Conservation (phyloP, 2,797 vertebrate species). For the Typhlichthys eigenmanni region DNA sequence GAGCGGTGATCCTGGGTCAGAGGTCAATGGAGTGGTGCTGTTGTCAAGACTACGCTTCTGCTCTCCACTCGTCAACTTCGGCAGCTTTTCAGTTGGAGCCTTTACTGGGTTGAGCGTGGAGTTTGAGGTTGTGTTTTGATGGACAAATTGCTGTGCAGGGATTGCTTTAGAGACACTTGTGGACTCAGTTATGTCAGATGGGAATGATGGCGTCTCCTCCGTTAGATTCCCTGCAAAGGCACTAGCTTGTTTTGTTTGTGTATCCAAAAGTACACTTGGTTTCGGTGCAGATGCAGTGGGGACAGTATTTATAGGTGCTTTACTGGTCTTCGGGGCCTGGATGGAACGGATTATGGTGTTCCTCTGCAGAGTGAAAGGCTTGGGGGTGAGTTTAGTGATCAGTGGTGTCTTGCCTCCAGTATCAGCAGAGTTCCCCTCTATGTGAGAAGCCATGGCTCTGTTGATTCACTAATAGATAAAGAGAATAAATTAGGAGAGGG, state of each 20-base stretch:
- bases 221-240: background rate
- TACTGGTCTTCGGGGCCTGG: conserved; percentile 41
- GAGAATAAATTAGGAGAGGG: background rate
- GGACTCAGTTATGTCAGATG: conserved; percentile 10
- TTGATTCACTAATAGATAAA: conserved; percentile 37
- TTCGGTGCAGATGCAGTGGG: background rate
- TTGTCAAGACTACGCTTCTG: conserved; percentile 11
- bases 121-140: conserved; percentile 13
- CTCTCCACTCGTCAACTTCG: conserved; percentile 24
- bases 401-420: conserved; percentile 51
- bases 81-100: conserved; percentile 17
- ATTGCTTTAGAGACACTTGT: conserved; percentile 1
- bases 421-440: conserved; percentile 40
- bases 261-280: background rate
- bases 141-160: conserved; percentile 12
- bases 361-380: conserved; percentile 83
- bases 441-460: conserved; percentile 58
- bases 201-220: conserved; percentile 17
- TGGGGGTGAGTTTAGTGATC: conserved; percentile 80
- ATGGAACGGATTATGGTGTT: conserved; percentile 61
- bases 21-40: conserved; percentile 14
- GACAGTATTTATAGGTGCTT: background rate
- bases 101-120: conserved; percentile 31
- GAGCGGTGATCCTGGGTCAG: conserved; percentile 19
- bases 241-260: background rate